These are phyloP conservation scores for Micromesistius poutassou DNA, from an alignment of 2,797 vertebrate species.

Conservation along the genomic window DNA sequence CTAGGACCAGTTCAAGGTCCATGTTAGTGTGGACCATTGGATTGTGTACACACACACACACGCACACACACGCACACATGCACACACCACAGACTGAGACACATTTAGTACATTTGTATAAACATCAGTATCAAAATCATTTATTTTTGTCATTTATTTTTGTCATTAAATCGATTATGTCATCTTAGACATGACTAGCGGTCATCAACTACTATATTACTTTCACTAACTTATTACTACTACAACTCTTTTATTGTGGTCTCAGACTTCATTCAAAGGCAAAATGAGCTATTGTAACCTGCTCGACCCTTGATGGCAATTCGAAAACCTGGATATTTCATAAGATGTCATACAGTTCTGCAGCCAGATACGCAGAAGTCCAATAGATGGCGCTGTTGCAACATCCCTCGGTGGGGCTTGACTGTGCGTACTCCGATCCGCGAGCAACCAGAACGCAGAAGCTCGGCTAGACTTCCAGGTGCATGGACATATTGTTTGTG, in stretches of 20 bases:
- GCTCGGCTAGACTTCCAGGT: slow-evolving; percentile 22
- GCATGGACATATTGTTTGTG: slow-evolving; percentile 53
- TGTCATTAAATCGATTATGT: not conserved
- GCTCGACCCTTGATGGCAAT: not conserved
- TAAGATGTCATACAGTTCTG: not conserved
- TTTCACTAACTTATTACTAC: not conserved
- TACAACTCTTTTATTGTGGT: not conserved
- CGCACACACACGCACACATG: not conserved
- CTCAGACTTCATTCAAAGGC: not conserved
- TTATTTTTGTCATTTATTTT: not conserved
- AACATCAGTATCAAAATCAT: not conserved
- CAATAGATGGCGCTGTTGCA: slow-evolving; percentile 63
- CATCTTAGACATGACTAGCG: not conserved
- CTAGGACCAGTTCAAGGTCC: not conserved
- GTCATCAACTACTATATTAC: not conserved
- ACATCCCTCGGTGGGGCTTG: not conserved
- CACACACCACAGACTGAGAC: not conserved
- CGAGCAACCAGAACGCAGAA: not conserved
- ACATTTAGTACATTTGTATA: not conserved
- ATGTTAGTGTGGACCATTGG: not conserved
- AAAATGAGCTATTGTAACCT: not conserved
- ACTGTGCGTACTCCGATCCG: not conserved
- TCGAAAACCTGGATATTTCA: not conserved
- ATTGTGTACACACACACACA: not conserved
- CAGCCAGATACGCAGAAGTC: slow-evolving; percentile 7